Percentiles rank a stretch among this genome's conserved stretches.
Evolutionary conservation across 2,113 vertebrate species (phyloP).

Genomic region (Pelodiscus sinensis): DNA sequence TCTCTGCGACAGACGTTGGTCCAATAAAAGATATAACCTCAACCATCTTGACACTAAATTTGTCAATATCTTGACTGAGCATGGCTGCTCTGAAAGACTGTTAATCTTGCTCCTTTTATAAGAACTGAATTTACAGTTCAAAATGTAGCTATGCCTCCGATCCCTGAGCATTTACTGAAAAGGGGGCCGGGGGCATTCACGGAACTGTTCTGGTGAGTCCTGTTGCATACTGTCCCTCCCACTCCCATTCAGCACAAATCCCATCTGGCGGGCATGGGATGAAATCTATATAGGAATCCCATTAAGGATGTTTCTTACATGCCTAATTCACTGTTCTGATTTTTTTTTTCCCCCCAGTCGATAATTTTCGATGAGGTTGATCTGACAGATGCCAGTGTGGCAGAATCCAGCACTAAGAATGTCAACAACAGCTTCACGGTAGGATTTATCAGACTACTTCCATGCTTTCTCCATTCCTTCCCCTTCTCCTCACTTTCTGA

Average conservation of each 20-base stretch:
- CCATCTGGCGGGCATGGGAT: neutral
- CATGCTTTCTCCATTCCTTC: neutral
- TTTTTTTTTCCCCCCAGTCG: slow-evolving; percentile 81
- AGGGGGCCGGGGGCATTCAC: neutral
- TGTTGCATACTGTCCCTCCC: neutral
- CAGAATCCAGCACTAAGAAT: slow-evolving; percentile 98
- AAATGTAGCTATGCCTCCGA: neutral
- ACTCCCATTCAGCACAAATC: neutral
- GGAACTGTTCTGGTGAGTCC: neutral
- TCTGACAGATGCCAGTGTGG: slow-evolving; percentile 95
- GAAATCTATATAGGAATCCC: neutral
- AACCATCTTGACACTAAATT: neutral
- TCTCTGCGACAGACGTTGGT: neutral
- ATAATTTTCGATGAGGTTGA: slow-evolving; percentile 99
- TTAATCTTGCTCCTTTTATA: neutral
- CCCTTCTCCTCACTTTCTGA: neutral
- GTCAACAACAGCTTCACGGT: slow-evolving; percentile 99
- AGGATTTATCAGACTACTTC: slow-evolving; percentile 60
- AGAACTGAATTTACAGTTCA: neutral
- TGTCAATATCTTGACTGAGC: neutral
- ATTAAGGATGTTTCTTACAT: neutral
- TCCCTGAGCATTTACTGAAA: neutral
- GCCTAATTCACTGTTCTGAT: neutral
- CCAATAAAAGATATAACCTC: neutral
- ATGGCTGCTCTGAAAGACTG: neutral